These are phyloP conservation scores for Callimico goeldii DNA, from an alignment of 2,797 vertebrate species.

Conservation along the genomic window DNA sequence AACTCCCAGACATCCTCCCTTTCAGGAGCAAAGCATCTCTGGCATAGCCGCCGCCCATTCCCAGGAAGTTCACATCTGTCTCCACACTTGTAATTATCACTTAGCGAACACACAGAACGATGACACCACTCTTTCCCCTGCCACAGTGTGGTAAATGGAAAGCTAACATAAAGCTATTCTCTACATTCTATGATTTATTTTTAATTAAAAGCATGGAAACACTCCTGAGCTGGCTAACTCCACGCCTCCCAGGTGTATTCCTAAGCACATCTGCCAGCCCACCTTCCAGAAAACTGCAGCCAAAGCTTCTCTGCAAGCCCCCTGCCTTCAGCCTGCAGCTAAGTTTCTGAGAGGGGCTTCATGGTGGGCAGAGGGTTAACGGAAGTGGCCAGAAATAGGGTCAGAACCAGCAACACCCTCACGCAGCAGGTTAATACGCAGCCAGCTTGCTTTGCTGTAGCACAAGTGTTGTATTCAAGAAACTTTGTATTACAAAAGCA, in stretches of 20 bases:
- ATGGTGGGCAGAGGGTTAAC: neutral
- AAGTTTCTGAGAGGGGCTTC: neutral
- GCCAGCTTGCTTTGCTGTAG: neutral
- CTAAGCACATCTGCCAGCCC: neutral
- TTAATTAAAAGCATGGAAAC: constrained; percentile 52
- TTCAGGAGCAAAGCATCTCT: neutral
- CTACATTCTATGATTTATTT: constrained; percentile 24
- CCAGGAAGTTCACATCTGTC: constrained; percentile 50
- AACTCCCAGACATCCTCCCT: neutral
- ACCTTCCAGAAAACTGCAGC: neutral
- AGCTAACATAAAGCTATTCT: constrained; percentile 49
- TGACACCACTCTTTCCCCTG: constrained; percentile 30
- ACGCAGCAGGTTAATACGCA: neutral
- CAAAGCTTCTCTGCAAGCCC: neutral
- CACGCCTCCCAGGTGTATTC: neutral
- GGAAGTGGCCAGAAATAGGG: neutral
- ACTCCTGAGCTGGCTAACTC: neutral
- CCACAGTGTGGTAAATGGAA: constrained; percentile 46
- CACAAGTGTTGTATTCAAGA: neutral
- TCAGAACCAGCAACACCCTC: neutral
- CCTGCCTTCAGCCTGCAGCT: neutral
- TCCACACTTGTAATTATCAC: constrained; percentile 36
- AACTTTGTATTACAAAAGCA: neutral
- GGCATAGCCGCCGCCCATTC: neutral
- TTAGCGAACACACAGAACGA: constrained; percentile 13